These are phyloP conservation scores for Gavialis gangeticus DNA, from an alignment of 2,113 vertebrate species.

Conservation along the genomic window DNA sequence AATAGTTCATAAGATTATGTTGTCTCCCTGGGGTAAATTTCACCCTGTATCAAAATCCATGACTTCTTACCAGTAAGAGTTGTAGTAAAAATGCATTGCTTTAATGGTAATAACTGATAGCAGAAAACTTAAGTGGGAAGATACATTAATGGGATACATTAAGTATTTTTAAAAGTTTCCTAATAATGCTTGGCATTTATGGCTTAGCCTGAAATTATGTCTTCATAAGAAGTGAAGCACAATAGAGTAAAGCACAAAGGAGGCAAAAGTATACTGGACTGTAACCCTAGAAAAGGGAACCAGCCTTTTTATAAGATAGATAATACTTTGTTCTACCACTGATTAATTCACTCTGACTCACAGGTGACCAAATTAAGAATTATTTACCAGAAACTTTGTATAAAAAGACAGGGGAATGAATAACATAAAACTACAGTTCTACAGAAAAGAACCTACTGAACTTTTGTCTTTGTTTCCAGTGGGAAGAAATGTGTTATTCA, in stretches of 20 bases:
- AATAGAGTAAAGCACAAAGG: not conserved
- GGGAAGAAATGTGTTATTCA: not conserved
- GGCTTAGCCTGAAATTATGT: not conserved
- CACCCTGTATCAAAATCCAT: not conserved
- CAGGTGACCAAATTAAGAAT: not conserved
- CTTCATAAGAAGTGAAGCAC: not conserved
- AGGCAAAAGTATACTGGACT: not conserved
- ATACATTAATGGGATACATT: constrained; percentile 6
- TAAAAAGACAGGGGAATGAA: not conserved
- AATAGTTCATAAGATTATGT: not conserved
- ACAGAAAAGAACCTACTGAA: not conserved
- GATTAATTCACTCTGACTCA: not conserved
- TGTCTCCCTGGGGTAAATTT: not conserved
- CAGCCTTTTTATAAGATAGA: not conserved
- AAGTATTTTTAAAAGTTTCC: not conserved
- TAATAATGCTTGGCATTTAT: not conserved
- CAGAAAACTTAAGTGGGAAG: not conserved
- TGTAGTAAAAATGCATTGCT: not conserved
- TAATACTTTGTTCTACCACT: not conserved
- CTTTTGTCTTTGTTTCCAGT: not conserved
- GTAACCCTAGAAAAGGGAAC: not conserved
- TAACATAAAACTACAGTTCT: not conserved
- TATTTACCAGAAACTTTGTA: not conserved
- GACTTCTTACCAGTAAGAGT: not conserved
- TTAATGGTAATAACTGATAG: not conserved